Evolutionary conservation across 2,888 invertebrate genomes (phyloP).

Genomic region (Byasa hedistus): DNA sequence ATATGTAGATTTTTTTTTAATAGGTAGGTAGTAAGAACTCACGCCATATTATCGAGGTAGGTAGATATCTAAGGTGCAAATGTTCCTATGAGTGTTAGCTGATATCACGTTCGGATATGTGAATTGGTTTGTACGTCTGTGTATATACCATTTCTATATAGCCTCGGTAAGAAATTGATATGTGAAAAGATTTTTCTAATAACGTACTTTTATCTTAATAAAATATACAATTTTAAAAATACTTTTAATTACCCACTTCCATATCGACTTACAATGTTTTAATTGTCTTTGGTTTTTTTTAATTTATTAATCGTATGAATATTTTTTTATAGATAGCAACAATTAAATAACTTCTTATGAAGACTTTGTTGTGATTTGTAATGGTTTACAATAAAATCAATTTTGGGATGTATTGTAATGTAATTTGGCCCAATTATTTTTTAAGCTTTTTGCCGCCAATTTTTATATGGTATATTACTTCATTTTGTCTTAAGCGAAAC

Average conservation of each 20-base stretch:
- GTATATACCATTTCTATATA: slow-evolving; percentile 65
- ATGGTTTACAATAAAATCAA: too few species aligned
- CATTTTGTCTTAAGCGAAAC: too few species aligned
- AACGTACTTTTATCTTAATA: slow-evolving; percentile 65
- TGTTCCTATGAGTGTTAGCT: slow-evolving; percentile 75
- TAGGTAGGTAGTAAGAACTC: slow-evolving; percentile 8
- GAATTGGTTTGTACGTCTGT: slow-evolving; percentile 41
- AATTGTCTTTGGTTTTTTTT: too few species aligned
- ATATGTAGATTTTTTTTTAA: not conserved
- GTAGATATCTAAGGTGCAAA: slow-evolving; percentile 68
- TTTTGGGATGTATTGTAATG: too few species aligned
- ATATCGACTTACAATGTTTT: too few species aligned
- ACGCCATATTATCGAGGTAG: slow-evolving; percentile 12
- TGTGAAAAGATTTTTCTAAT: slow-evolving; percentile 70
- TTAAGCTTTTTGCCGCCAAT: too few species aligned
- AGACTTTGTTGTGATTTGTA: too few species aligned
- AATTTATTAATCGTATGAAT: too few species aligned
- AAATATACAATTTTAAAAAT: slow-evolving; percentile 61
- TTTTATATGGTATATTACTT: too few species aligned
- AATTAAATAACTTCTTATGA: too few species aligned
- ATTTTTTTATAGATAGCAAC: too few species aligned
- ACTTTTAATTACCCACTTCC: not conserved
- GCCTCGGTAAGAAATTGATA: slow-evolving; percentile 63
- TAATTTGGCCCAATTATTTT: too few species aligned
- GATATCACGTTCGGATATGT: slow-evolving; percentile 9